Conservation (phyloP, 1,140 invertebrate species). For the Coptotermes formosanus region DNA sequence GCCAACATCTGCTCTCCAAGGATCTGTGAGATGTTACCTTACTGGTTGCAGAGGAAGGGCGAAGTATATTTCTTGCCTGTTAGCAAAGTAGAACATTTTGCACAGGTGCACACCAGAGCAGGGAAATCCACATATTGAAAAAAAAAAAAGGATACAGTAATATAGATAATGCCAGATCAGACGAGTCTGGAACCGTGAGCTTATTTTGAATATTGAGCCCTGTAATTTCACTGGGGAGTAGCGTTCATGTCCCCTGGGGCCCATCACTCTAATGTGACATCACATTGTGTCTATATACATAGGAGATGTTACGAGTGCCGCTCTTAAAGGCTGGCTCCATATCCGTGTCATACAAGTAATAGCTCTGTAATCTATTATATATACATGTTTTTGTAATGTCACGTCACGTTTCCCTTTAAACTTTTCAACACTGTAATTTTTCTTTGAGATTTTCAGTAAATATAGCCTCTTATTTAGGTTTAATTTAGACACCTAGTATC, state of each 20-base stretch:
- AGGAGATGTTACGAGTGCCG: no score
- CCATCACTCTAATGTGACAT: slow-evolving; percentile 6
- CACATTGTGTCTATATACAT: neutral
- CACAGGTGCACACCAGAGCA: neutral
- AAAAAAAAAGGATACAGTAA: neutral
- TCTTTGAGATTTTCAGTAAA: no score
- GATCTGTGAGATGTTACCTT: slow-evolving; percentile 2
- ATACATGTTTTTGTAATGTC: no score
- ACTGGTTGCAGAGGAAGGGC: neutral
- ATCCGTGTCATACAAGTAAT: no score
- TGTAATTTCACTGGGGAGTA: neutral
- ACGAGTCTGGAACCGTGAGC: neutral
- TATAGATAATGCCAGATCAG: slow-evolving; percentile 4
- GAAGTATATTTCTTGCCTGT: neutral
- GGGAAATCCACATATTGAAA: neutral
- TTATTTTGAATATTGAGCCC: neutral
- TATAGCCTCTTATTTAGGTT: no score
- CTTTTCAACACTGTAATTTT: no score
- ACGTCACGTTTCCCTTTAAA: no score
- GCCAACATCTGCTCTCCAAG: neutral
- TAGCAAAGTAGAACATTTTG: neutral
- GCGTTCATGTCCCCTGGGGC: neutral
- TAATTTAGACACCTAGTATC: no score
- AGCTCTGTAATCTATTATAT: no score
- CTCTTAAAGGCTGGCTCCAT: no score